phyloP scores from a whole-genome alignment of 2,888 invertebrate species.

The Thereva nobilitata region DNA sequence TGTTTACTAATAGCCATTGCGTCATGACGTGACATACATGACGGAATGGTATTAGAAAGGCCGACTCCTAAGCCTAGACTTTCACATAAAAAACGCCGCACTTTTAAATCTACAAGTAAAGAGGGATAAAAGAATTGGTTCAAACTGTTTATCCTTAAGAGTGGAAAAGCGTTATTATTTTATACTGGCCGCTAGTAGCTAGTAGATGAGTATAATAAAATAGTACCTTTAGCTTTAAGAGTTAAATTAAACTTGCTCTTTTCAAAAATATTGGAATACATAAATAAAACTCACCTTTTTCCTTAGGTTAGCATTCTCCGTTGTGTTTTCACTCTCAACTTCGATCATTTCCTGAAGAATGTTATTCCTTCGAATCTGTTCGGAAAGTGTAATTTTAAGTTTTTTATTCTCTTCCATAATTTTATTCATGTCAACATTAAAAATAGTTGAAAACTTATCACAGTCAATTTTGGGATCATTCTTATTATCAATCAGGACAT shows the following conservation, averaged over 20 bases:
- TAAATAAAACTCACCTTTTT: slow-evolving; percentile 35
- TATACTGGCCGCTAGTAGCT: neutral
- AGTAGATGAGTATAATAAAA: neutral
- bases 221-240: neutral
- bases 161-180: no score
- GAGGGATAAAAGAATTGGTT: no score
- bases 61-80: no score
- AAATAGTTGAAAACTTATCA: slow-evolving; percentile 18
- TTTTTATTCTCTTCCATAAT: slow-evolving; percentile 41
- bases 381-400: slow-evolving; percentile 41
- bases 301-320: slow-evolving; percentile 40
- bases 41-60: no score
- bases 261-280: no score
- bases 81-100: no score
- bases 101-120: no score
- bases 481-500: slow-evolving; percentile 39
- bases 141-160: no score
- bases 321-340: slow-evolving; percentile 41
- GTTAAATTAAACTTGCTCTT: neutral
- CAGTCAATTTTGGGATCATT: slow-evolving; percentile 32
- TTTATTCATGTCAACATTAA: slow-evolving; percentile 39
- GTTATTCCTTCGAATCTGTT: slow-evolving; percentile 42
- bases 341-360: slow-evolving; percentile 43
- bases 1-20: no score
- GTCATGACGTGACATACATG: no score